Percentiles rank a stretch among this genome's conserved stretches.
Conservation (phyloP, 2,797 vertebrate genomes). For the Helarctos malayanus region DNA sequence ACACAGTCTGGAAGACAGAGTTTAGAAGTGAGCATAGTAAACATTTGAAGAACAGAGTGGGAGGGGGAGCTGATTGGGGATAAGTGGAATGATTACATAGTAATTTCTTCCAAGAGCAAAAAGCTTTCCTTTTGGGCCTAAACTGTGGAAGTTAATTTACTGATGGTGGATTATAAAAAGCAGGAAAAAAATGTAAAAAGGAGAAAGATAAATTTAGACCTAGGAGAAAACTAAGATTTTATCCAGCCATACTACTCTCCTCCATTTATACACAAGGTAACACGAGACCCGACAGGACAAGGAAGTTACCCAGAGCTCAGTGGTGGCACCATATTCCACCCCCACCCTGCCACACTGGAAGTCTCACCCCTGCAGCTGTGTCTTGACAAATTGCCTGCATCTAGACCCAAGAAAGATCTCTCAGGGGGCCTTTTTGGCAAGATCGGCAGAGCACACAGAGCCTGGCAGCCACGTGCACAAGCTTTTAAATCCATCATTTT, state of each 20-base stretch:
- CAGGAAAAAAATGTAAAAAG: not conserved
- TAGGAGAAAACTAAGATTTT: not conserved
- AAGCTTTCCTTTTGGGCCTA: not conserved
- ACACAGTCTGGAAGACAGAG: not conserved
- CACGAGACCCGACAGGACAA: not conserved
- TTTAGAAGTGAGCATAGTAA: not conserved
- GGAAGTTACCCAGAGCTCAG: not conserved
- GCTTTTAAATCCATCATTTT: not conserved
- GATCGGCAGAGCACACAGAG: not conserved
- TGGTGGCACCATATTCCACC: too few relatives aligned
- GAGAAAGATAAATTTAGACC: not conserved
- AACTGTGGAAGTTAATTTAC: slow-evolving; percentile 12
- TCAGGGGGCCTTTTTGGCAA: not conserved
- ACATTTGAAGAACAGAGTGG: not conserved
- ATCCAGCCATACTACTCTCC: not conserved
- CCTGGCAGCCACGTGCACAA: not conserved
- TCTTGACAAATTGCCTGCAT: not conserved
- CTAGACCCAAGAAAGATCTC: not conserved
- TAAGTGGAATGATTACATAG: not conserved
- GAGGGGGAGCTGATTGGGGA: not conserved
- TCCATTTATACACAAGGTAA: not conserved
- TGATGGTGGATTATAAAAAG: not conserved
- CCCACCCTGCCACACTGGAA: not conserved
- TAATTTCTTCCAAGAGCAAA: not conserved
- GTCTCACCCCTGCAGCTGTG: not conserved